Percentiles rank a stretch among this genome's conserved stretches.
These are phyloP conservation scores for Heteromormyrus szaboi DNA, from an alignment of 2,797 vertebrate species.

Conservation along the genomic window DNA sequence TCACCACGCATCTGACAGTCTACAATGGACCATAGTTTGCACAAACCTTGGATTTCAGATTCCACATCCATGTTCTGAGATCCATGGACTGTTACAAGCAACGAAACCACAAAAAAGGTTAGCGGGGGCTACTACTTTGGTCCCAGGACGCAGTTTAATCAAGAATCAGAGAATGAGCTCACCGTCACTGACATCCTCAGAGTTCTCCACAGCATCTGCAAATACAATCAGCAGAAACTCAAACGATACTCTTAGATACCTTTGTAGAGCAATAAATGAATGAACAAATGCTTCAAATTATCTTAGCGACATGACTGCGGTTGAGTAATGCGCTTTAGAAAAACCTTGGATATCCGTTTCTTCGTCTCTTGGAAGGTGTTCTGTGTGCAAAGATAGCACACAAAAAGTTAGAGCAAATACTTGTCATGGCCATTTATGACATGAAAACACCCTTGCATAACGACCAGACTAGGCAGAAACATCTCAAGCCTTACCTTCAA, in stretches of 20 bases:
- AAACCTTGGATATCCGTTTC: conserved; percentile 18
- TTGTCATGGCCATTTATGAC: neutral
- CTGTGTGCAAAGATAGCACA: neutral
- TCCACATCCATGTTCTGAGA: conserved; percentile 53
- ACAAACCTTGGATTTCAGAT: conserved; percentile 63
- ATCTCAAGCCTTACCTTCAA: neutral
- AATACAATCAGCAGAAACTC: neutral
- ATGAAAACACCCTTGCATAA: neutral
- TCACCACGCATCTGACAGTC: neutral
- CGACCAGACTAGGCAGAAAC: neutral
- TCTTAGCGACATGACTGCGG: neutral
- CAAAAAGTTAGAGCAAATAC: neutral
- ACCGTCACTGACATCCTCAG: neutral
- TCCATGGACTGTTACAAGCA: conserved; percentile 44
- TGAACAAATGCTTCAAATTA: neutral
- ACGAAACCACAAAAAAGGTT: conserved; percentile 24
- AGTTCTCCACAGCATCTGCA: neutral
- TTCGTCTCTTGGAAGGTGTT: neutral
- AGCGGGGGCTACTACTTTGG: neutral
- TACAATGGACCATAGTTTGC: conserved; percentile 11
- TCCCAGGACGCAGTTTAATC: neutral
- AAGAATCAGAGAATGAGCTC: neutral
- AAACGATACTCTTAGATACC: neutral
- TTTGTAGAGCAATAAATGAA: neutral
- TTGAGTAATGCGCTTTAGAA: neutral